Evolutionary conservation across 2,797 vertebrate species (phyloP), one percentile per base, ranked within the genome.

Genomic region (Chanos chanos): DNA sequence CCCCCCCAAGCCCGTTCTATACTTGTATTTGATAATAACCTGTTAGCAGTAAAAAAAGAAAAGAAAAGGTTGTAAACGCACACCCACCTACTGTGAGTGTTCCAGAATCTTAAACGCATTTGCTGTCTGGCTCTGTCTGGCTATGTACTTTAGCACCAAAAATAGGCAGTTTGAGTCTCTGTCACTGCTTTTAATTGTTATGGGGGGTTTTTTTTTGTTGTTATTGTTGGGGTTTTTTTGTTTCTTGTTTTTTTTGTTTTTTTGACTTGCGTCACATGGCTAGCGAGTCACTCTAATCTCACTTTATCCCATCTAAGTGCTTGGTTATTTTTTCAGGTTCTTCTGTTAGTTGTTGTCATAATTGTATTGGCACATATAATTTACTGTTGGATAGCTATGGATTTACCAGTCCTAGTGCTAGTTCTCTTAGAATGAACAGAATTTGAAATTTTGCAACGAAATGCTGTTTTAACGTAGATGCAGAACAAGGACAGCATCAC

Each of bases 61-160:
- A n/a, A n/a, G n/a, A n/a, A n/a, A n/a, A n/a, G n/a, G n/a, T n/a
- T 78, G 81, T 86, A 83, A 88, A 85, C 87, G 87, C 87, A 85
- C 85, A 84, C 87, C 89, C 87, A 85, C 89, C 89, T 91, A 90
- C 92, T 94, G 90, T 94, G 78, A 86, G 89, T 71, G 86, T 81
- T 89, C 86, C 80, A 82, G 91, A 92, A 89, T 86, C 87, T 79
- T 83, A 79, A 71, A 88, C 82, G 86, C 83, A 83, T 88, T 89
- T 85, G 88, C 85, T 87, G 61, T 77, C 75, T 85, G 81, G 86
- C 77, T 84, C 82, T 86, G 85, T 85, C 80, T 80, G 84, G 70
- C 87, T 86, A 86, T 85, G 85, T 82, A 82, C 76, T 85, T 63
- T 86, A 82, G 77, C 82, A 78, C 73, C 72, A 75, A 68, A 83